A percentile compares a stretch with the other conserved stretches of the same genome.
phyloP scores from a whole-genome alignment of 53 echinoderm and acorn worm genomes.

The Temnopleurus reevesii region DNA sequence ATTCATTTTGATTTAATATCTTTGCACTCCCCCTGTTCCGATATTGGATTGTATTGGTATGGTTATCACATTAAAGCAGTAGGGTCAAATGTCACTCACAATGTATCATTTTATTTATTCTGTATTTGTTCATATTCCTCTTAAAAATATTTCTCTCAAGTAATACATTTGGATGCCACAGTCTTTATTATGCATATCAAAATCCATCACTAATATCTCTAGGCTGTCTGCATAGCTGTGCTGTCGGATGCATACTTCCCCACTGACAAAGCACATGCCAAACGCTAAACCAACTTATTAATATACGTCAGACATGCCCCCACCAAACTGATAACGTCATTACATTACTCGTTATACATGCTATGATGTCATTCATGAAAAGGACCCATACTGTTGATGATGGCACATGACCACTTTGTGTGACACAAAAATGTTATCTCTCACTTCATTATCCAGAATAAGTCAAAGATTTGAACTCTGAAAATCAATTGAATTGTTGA shows the following conservation, averaged over 20 bases:
- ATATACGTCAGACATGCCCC: background rate
- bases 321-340: slow-evolving; percentile 20
- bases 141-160: too few species aligned
- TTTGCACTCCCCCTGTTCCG: too few species aligned
- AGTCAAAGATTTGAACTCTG: too few species aligned
- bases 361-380: slow-evolving; percentile 22
- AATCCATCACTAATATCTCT: slow-evolving; percentile 2
- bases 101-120: too few species aligned
- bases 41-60: too few species aligned
- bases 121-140: too few species aligned
- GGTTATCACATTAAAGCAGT: too few species aligned
- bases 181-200: background rate
- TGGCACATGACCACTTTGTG: background rate
- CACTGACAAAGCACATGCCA: slow-evolving; percentile 38
- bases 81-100: too few species aligned
- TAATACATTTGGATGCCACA: background rate
- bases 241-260: slow-evolving; percentile 34
- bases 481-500: too few species aligned
- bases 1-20: too few species aligned
- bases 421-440: too few species aligned
- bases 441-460: too few species aligned
- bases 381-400: background rate
- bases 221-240: slow-evolving; percentile 23
- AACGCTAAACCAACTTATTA: background rate
- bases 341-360: background rate